Evolutionary conservation across 1,140 invertebrate genomes (phyloP), one percentile per base, ranked within the genome.

Genomic region (Drosophila sechellia): DNA sequence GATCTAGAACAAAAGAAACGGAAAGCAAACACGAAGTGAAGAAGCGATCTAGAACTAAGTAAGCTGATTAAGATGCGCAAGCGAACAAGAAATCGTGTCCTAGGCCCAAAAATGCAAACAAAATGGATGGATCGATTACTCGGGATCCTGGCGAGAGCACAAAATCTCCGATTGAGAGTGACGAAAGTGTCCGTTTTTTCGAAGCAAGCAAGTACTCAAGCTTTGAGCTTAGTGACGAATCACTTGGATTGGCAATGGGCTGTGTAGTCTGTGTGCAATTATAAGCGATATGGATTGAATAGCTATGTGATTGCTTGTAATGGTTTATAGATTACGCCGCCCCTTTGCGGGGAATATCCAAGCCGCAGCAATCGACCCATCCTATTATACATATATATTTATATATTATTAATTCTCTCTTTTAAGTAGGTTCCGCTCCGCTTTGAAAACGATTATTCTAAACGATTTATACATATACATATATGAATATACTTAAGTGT

Each of bases 331-430:
- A 35, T 20, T 17, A 27, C 20, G 15, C 22, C 34, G 12, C 4
- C 22, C 4, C 15, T 31, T 27, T 25, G 17, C 12, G 31, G 5
- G 11, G 22, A 27, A 11, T 34, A 27, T 42, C 27, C 37, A 43
- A 43, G 34, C 57, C 12, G 4, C 25, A 63, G 27, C 27, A 37
- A 60, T 45, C 60, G 60, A 60, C 20, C 55, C 31, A 60, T 60
- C 60, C 60, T 35, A 64, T 17, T 45, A 43, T 20, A 43, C 45
- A 58, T 57, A 42, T 27, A 31, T 31, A 31, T 22, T 17, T 43
- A 42, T 17, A 43, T 58, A 57, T 56, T 34, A 42, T 58, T 55
- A 64, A 17, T 43, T 64, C 55, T 60, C 39, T 64, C 60, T 60
- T 31, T 15, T 31, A 61, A 61, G 37, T 4, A 15, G 25, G 20